Evolutionary conservation across 2,797 vertebrate species (phyloP).

Genomic region (Alca torda): DNA sequence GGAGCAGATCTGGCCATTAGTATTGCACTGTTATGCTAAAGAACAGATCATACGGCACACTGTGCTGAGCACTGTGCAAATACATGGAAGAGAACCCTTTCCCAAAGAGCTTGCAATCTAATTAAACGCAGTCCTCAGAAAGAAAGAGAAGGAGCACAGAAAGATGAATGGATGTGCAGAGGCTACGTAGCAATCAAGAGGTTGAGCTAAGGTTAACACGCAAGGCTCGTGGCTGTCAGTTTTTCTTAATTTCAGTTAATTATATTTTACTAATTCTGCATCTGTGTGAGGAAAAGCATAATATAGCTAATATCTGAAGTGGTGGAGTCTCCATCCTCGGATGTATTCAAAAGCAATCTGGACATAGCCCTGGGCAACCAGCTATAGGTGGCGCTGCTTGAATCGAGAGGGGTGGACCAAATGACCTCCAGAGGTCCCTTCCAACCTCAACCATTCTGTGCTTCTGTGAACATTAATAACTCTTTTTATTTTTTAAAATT

Average conservation of each 20-base stretch:
- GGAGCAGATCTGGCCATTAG: neutral
- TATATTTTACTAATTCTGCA: neutral
- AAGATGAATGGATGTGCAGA: neutral
- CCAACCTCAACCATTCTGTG: neutral
- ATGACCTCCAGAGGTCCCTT: neutral
- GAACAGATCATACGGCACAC: neutral
- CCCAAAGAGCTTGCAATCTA: neutral
- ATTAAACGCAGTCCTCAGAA: neutral
- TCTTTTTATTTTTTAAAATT: neutral
- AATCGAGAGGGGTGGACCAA: neutral
- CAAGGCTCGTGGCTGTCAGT: neutral
- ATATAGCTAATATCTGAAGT: neutral
- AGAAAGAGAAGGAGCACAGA: neutral
- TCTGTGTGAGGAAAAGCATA: neutral
- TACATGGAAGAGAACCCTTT: neutral
- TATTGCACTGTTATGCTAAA: neutral
- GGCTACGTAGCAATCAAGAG: neutral
- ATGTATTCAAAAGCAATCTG: neutral
- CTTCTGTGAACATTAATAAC: neutral
- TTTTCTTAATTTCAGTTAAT: neutral
- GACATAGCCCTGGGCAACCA: neutral
- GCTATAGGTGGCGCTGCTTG: neutral
- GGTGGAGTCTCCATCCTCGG: neutral
- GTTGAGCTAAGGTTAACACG: neutral
- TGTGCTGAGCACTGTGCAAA: neutral